These are phyloP conservation scores for Clarias platycephalus DNA, from an alignment of 2,797 vertebrate genomes.

Conservation along the genomic window DNA sequence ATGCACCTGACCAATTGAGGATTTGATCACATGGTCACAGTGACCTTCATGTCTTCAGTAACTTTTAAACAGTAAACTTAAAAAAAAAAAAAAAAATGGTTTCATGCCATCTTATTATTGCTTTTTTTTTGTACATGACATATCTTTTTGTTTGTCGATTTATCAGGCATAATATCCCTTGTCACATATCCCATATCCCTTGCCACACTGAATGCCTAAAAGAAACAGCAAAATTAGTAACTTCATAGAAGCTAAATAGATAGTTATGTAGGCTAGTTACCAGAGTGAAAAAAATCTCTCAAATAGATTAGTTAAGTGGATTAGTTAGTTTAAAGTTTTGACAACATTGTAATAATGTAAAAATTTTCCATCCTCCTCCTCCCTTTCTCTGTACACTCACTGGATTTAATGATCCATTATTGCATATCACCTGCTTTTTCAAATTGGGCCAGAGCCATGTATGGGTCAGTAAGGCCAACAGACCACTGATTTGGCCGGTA, in stretches of 20 bases:
- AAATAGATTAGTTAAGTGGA: no score
- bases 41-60: neutral
- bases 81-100: no score
- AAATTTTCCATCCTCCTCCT: neutral
- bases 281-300: neutral
- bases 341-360: neutral
- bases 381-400: slow-evolving; percentile 4
- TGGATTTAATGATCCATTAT: slow-evolving; percentile 67
- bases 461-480: slow-evolving; percentile 44
- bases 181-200: no score
- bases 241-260: neutral
- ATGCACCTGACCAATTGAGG: neutral
- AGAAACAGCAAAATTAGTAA: neutral
- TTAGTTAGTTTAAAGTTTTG: neutral
- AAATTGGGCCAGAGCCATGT: slow-evolving; percentile 52
- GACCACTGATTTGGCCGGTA: slow-evolving; percentile 45
- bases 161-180: no score
- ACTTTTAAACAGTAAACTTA: neutral
- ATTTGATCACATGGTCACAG: neutral
- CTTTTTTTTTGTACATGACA: no score
- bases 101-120: no score
- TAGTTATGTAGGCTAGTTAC: neutral
- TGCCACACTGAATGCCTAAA: neutral
- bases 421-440: slow-evolving; percentile 55
- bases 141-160: no score